Evolutionary conservation across 2,888 invertebrate species (phyloP), one percentile per base, ranked within the genome.

Genomic region (Protula sp.): DNA sequence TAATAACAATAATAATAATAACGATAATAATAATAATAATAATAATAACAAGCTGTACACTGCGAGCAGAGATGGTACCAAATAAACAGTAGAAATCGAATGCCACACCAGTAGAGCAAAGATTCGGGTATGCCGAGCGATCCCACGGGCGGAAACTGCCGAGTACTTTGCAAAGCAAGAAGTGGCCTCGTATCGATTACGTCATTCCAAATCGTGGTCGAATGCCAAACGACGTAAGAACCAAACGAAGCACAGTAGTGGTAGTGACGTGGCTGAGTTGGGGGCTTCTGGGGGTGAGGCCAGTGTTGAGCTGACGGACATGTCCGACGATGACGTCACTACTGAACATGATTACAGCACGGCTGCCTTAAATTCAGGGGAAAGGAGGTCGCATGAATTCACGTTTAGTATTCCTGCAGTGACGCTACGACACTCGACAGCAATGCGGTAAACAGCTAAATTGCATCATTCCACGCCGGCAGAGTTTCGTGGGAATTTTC

Each of bases 51-150:
- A n/a, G n/a, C n/a, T n/a, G n/a, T n/a, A n/a, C n/a, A n/a, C n/a
- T n/a, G n/a, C n/a, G n/a, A n/a, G n/a, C n/a, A n/a, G n/a, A n/a
- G n/a, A n/a, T n/a, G n/a, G n/a, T n/a, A n/a, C n/a, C n/a, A n/a
- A n/a, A n/a, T n/a, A n/a, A n/a, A n/a, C n/a, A n/a, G n/a, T n/a
- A n/a, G n/a, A n/a, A n/a, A n/a, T n/a, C n/a, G n/a, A 19, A 54
- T 62, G 50, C 29, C 53, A 3, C 59, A 63, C 45, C 59, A 62
- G 55, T 74, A 77, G 56, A 76, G 76, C 59, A 71, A 67, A 50
- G 76, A 77, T 61, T 75, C 75, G 0, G 76, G 78, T 2, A 67
- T 76, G 48, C 73, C 74, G 26, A 76, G 76, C 68, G 75, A 75
- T 57, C 24, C 54, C 1, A 54, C 53, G 30, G 55, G 47, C 45